Base-by-base conservation (phyloP, 2,113 vertebrate species). In the Syngnathoides biaculeatus region DNA sequence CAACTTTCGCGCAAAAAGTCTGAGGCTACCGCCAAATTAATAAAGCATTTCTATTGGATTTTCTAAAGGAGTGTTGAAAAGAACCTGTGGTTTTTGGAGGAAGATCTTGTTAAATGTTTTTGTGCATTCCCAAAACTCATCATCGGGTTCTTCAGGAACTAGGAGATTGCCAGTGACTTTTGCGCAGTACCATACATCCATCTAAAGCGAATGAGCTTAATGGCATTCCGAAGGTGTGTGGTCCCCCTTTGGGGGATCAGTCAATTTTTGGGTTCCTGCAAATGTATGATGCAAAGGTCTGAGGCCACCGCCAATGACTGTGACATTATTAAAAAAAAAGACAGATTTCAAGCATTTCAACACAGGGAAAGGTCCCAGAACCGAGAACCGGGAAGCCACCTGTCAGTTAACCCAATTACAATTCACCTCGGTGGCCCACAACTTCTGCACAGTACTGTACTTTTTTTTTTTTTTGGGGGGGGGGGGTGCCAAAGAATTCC, bases 201-300 rank as follows among this genome's bases (percentile, higher is more conserved):
- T 77, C 84, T 87, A 79, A 82, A 78, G 81, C 72, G 85, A 83
- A 90, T 80, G 69, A 87, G 83, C 81, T 78, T 77, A 66, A 73
- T 64, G 79, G 69, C 77, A 57, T 70, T 71, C n/a, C 19, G 68
- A 77, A 81, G 84, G 84, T 79, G 68, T 74, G 67, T 82, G 85
- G 84, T 89, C 87, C 30, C 30, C 30, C 20, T 53, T 53, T 53
- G n/a, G 4, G 10, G 22, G 0, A 22, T 55, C 22, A 55, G 26
- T 15, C 1, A 26, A 24, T 55, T 24, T 22, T 22, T 26, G 52
- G 11, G 52, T 11, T 55, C 22, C n/a, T 55, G 52, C 22, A 55
- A 14, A 55, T 55, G 52, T 24, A 55, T 4, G 8, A 26, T 27
- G 26, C 55, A 27, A 30, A 57, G 19, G 55, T 52, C 48, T 13